Conservation (phyloP, 1,140 invertebrate genomes). For the Metopolophium dirhodum region DNA sequence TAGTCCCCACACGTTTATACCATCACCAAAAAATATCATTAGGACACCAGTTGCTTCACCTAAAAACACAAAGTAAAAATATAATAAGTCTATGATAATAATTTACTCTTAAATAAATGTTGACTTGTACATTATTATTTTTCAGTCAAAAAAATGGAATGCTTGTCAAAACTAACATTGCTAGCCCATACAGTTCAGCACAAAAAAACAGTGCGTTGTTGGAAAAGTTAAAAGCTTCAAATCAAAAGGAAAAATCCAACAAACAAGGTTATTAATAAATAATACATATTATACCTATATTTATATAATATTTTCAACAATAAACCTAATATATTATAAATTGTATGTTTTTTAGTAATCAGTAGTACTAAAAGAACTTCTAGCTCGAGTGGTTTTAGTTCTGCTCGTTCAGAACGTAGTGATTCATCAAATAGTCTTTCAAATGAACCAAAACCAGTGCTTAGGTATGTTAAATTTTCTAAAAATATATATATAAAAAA, state of each 20-base stretch:
- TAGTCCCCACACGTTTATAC: conserved; percentile 51
- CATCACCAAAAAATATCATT: conserved; percentile 38
- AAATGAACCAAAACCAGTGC: conserved; percentile 62
- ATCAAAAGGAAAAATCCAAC: conserved; percentile 42
- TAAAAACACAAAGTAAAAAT: conserved; percentile 39
- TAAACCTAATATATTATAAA: background rate
- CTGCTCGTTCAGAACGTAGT: conserved; percentile 83
- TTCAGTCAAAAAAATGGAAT: conserved; percentile 53
- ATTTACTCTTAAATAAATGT: background rate
- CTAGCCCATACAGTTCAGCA: conserved; percentile 53
- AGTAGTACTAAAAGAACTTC: conserved; percentile 83
- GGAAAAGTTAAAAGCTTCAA: conserved; percentile 51
- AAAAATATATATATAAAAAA: background rate
- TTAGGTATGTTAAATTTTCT: background rate
- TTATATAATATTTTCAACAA: background rate
- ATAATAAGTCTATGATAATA: background rate
- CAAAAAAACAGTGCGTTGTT: conserved; percentile 48
- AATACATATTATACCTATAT: background rate
- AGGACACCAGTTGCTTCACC: conserved; percentile 32
- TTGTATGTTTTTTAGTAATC: conserved; percentile 45
- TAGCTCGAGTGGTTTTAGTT: conserved; percentile 87
- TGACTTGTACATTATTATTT: background rate
- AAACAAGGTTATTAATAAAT: conserved; percentile 48
- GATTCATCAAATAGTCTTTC: conserved; percentile 70
- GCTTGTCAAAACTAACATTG: conserved; percentile 40